A percentile compares a stretch with the other conserved stretches of the same genome.
Conservation (phyloP, 2,797 vertebrate genomes). For the Crenichthys baileyi region DNA sequence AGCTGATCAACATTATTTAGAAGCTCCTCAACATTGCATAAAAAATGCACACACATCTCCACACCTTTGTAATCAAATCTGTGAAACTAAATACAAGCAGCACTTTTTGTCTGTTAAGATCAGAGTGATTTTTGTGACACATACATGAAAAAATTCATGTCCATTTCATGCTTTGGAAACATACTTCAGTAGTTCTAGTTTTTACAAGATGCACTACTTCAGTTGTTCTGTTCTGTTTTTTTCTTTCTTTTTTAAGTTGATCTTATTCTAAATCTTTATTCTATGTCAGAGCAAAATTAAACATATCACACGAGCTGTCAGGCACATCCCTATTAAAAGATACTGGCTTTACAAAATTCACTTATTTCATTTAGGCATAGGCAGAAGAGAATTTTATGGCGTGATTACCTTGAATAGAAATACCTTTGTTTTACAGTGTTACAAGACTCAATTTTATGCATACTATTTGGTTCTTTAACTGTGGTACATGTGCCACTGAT, state of each 20-base stretch:
- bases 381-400: too few species aligned
- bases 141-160: slow-evolving; percentile 4
- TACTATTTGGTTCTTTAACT: too few species aligned
- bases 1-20: not conserved
- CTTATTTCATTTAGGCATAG: too few species aligned
- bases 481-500: too few species aligned
- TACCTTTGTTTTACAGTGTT: too few species aligned
- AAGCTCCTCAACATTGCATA: not conserved
- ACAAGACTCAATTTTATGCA: too few species aligned
- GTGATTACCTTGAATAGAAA: too few species aligned
- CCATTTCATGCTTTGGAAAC: not conserved
- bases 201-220: not conserved
- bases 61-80: not conserved
- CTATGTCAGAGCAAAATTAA: too few species aligned
- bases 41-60: not conserved
- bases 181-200: not conserved
- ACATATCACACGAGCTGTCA: too few species aligned
- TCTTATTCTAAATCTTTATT: too few species aligned
- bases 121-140: not conserved
- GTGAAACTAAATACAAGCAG: not conserved
- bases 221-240: not conserved
- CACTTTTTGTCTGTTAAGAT: not conserved
- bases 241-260: not conserved
- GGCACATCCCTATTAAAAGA: too few species aligned
- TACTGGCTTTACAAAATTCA: too few species aligned